Evolutionary conservation across 2,888 invertebrate genomes (phyloP), one percentile per base, ranked within the genome.

Genomic region (Leucophenga montana): DNA sequence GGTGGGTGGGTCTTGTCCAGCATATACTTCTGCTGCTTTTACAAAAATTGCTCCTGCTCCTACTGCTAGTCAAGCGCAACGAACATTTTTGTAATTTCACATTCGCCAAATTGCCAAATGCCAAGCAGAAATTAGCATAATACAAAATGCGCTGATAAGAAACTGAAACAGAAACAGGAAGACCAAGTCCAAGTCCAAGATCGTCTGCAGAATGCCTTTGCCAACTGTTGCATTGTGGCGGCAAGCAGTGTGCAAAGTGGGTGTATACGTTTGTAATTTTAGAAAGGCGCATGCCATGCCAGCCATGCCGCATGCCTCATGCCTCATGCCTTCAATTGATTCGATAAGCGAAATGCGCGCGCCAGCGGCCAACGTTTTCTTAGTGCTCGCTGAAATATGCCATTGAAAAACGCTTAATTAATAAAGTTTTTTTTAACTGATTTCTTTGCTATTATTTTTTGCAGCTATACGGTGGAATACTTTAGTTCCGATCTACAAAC

Each of bases 401-500:
- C 27, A 27, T 3, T 4, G 18, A 13, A 18, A 33, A 39, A 44
- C 39, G 61, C 44, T 61, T 61, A 61, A 61, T 61, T 61, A 61
- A 39, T 39, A 61, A 61, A 33, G 22, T 57, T 57, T 57, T 56
- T 22, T 9, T 14, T 27, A 57, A 57, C 56, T 57, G 20, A 64
- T 44, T 67, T 59, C 20, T 33, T 66, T 54, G 14, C 54, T 56
- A 13, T 54, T 62, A 33, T 68, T 31, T 61, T 70, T 56, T 31
- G 67, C 77, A 95, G 95, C 53, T 96, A 95, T 85, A 92, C 93
- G 11, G 92, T 94, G 62, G 94, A 94, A 86, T 94, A 94, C 85
- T 94, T 93, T 88, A 93, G 93, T 87, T 92, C 93, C 13, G 95
- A 95, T 87, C 90, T 94, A 67, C 93, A 94, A 84, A 93, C 93